Base-by-base conservation (phyloP, 2,888 invertebrate genomes). In the Azorinus chamasolen region DNA sequence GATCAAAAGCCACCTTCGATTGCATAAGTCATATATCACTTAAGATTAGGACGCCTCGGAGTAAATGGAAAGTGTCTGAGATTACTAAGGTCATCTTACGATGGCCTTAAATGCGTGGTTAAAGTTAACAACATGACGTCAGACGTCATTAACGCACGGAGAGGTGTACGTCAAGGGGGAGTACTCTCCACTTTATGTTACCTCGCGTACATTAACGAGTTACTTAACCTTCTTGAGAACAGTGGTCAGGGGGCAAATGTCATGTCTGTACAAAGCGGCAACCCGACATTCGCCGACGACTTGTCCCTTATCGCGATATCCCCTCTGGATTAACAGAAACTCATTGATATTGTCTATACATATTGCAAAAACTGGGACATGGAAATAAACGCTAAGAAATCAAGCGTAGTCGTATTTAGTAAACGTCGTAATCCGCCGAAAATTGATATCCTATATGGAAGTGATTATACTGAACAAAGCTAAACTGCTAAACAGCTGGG, bases 1-100 rank as follows among this genome's bases (percentile, higher is more conserved):
- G 53, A 66, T 32, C 46, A 16, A 48, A 51, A 24, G 61, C 41
- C 25, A 53, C 68, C 10, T 69, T 69, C 27, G 68, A 69, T 61
- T 24, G 14, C 5, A 59, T 69, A 4, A 59, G 59, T 53, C 68
- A 69, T 39, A 43, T n/a, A 0, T 53, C 41, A 6, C 20, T 69
- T n/a, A 22, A 61, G 53, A 37, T 32, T 69, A 39, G 51, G 50
- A 8, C 18, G 51, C 12, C 41, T 69, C 14, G 68, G 68, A 5
- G 6, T 59, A 12, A 45, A 5, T 10, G 59, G 68, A 3, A 69
- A 61, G 37, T 1, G 50, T 12, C 20, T 57, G 6, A 16, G 66
- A n/a, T 6, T 50, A 18, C 18, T 66, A 14, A 24, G 24, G 10
- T 25, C 27, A 22, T 58, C 58, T 16, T 66, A 51, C 20, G 16